Evolutionary conservation across 2,113 vertebrate species (phyloP).

Genomic region (Psittacus erithacus): DNA sequence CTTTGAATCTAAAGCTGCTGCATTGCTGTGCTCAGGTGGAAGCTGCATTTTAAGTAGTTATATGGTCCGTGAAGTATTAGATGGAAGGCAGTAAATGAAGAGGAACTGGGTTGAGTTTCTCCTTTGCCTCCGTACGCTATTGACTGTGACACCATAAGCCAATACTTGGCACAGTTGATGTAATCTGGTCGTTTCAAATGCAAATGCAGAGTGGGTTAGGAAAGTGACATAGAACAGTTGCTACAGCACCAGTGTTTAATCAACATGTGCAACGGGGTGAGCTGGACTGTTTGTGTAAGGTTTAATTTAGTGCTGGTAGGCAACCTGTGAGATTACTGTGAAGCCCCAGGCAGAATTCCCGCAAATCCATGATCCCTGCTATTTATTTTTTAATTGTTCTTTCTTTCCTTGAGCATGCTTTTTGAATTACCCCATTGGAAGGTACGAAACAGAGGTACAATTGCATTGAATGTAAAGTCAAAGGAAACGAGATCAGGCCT

Average conservation of each 20-base stretch:
- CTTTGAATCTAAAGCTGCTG: background rate
- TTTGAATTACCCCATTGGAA: background rate
- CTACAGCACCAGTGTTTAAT: background rate
- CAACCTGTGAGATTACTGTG: slow-evolving; percentile 35
- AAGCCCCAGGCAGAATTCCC: slow-evolving; percentile 16
- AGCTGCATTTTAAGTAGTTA: slow-evolving; percentile 37
- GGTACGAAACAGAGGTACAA: background rate
- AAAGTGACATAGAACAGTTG: slow-evolving; percentile 30
- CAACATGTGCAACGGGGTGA: background rate
- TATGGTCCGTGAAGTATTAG: slow-evolving; percentile 10
- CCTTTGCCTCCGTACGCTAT: slow-evolving; percentile 4
- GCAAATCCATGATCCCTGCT: background rate
- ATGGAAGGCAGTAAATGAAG: slow-evolving; percentile 53
- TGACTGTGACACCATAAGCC: slow-evolving; percentile 73
- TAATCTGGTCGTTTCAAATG: slow-evolving; percentile 71
- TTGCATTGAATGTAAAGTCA: background rate
- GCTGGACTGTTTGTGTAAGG: background rate
- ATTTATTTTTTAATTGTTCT: background rate
- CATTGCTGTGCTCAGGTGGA: background rate
- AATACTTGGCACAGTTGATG: slow-evolving; percentile 61
- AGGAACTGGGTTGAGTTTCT: slow-evolving; percentile 67
- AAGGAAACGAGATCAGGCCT: background rate
- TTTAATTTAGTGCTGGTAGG: slow-evolving; percentile 34
- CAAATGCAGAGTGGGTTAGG: slow-evolving; percentile 64
- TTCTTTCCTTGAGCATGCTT: background rate